Evolutionary conservation across 2,113 vertebrate species (phyloP).

Genomic region (Nyctibius bracteatus): DNA sequence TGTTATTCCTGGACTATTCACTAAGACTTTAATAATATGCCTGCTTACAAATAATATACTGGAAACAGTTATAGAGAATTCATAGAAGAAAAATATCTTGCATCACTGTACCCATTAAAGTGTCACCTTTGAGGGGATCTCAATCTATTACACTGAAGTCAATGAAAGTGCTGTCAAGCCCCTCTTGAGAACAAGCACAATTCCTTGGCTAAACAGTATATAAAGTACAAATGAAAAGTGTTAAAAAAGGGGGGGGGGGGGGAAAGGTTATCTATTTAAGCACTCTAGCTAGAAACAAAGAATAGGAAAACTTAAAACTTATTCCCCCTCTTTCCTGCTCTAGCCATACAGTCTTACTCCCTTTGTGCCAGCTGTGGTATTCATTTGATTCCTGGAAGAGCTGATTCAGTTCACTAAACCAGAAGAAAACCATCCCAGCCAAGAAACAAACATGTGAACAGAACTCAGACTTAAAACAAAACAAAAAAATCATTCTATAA

Average conservation of each 20-base stretch:
- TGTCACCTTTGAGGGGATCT: not conserved
- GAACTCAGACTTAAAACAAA: not conserved
- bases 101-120: not conserved
- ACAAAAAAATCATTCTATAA: not conserved
- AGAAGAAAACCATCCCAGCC: not conserved
- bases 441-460: not conserved
- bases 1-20: not conserved
- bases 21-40: not conserved
- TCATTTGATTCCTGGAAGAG: not conserved
- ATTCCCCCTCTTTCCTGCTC: not conserved
- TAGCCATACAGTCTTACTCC: not conserved
- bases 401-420: not conserved
- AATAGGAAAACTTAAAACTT: not conserved
- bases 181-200: not conserved
- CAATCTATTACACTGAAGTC: not conserved
- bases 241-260: not conserved
- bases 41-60: not conserved
- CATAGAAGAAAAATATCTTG: not conserved
- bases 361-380: not conserved
- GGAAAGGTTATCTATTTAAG: not conserved
- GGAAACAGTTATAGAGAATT: not conserved
- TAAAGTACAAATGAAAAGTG: not conserved
- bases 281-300: not conserved
- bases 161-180: not conserved
- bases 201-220: not conserved